Conservation (phyloP, 2,113 vertebrate genomes). For the Cryptomyrus ogoouensis region DNA sequence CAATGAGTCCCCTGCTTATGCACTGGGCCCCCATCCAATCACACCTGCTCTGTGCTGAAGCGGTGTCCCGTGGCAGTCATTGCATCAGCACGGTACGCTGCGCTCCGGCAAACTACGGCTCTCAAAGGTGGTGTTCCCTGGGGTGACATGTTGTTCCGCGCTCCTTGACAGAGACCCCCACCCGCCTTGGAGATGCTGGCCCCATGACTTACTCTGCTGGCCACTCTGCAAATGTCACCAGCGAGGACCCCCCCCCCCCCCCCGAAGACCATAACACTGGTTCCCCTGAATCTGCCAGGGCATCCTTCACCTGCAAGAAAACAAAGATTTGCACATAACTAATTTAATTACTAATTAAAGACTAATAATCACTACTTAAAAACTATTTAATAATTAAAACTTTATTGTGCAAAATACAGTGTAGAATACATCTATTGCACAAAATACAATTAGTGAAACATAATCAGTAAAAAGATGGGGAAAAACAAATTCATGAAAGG, state of each 20-base stretch:
- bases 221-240: neutral
- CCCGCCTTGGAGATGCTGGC: neutral
- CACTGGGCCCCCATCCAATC: neutral
- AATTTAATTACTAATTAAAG: neutral
- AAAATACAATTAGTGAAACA: neutral
- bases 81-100: neutral
- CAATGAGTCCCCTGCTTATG: neutral
- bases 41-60: neutral
- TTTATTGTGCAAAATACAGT: neutral
- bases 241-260: conserved; percentile 1
- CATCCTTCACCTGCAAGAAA: neutral
- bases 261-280: conserved; percentile 23
- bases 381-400: neutral
- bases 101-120: neutral
- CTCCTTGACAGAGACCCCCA: neutral
- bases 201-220: neutral
- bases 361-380: neutral
- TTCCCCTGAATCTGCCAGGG: neutral
- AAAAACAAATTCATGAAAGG: neutral
- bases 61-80: neutral
- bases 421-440: neutral
- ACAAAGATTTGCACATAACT: neutral
- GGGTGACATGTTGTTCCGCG: neutral
- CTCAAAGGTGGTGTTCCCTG: neutral
- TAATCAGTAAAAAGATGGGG: neutral